phyloP scores from a whole-genome alignment of 1,140 invertebrate genomes.

The Mamestra configurata region DNA sequence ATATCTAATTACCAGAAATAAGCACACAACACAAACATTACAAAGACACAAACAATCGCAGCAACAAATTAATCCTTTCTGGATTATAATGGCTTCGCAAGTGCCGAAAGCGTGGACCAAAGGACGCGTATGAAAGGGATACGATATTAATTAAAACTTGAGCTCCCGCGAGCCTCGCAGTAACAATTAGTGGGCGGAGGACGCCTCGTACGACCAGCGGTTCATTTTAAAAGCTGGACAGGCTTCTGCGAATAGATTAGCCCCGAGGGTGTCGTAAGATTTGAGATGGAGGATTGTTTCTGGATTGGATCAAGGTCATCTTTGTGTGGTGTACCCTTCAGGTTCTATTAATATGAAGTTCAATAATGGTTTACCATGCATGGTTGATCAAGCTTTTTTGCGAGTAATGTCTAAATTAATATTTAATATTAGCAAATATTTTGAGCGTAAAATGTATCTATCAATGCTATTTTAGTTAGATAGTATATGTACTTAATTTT shows the following conservation, averaged over 20 bases:
- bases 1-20: neutral
- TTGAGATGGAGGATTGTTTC: neutral
- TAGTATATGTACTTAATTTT: too few relatives aligned
- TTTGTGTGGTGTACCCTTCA: neutral
- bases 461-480: too few relatives aligned
- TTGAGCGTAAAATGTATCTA: too few relatives aligned
- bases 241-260: slow-evolving; percentile 16
- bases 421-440: neutral
- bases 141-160: slow-evolving; percentile 50
- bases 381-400: too few relatives aligned
- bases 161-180: slow-evolving; percentile 29
- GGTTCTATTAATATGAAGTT: neutral
- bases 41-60: slow-evolving; percentile 18
- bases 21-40: neutral
- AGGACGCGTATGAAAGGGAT: slow-evolving; percentile 45
- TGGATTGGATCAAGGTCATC: neutral
- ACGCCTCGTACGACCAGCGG: slow-evolving; percentile 18
- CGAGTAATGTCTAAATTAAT: neutral
- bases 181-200: slow-evolving; percentile 39
- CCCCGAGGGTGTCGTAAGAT: slow-evolving; percentile 31
- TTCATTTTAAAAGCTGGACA: slow-evolving; percentile 19
- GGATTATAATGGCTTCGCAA: slow-evolving; percentile 33
- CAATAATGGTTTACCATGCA: neutral
- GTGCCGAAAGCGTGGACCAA: slow-evolving; percentile 21
- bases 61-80: slow-evolving; percentile 37